These are phyloP conservation scores for Ceratosolen solmsi DNA, from an alignment of 1,140 invertebrate species.

Conservation along the genomic window DNA sequence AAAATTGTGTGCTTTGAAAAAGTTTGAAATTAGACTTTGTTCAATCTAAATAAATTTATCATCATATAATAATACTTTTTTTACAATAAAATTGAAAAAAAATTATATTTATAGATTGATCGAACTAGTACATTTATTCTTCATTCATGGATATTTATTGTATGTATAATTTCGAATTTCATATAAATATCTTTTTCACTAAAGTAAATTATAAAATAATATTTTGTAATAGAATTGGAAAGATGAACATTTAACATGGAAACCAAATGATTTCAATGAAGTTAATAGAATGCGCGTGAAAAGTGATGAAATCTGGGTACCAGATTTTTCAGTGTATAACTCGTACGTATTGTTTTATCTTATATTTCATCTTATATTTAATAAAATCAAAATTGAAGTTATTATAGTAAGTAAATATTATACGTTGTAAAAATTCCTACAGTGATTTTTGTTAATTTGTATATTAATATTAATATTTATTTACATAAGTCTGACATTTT, in stretches of 20 bases:
- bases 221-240: constrained; percentile 65
- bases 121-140: constrained; percentile 55
- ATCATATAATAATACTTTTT: too few species aligned
- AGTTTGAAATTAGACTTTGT: too few species aligned
- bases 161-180: constrained; percentile 53
- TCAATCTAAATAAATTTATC: too few species aligned
- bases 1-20: too few species aligned
- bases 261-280: constrained; percentile 67
- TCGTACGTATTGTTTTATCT: constrained; percentile 63
- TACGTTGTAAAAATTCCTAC: too few species aligned
- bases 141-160: constrained; percentile 62
- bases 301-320: constrained; percentile 70
- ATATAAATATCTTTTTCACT: background rate
- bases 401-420: too few species aligned
- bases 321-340: constrained; percentile 73
- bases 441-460: too few species aligned
- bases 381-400: too few species aligned
- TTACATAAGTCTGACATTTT: too few species aligned
- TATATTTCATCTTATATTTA: too few species aligned
- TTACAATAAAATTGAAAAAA: too few species aligned
- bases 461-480: too few species aligned
- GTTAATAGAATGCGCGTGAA: constrained; percentile 66
- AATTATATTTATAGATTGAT: constrained; percentile 54
- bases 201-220: background rate
- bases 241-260: constrained; percentile 73